Evolutionary conservation across 2,888 invertebrate genomes (phyloP).

Genomic region (Drosophila macrospina): DNA sequence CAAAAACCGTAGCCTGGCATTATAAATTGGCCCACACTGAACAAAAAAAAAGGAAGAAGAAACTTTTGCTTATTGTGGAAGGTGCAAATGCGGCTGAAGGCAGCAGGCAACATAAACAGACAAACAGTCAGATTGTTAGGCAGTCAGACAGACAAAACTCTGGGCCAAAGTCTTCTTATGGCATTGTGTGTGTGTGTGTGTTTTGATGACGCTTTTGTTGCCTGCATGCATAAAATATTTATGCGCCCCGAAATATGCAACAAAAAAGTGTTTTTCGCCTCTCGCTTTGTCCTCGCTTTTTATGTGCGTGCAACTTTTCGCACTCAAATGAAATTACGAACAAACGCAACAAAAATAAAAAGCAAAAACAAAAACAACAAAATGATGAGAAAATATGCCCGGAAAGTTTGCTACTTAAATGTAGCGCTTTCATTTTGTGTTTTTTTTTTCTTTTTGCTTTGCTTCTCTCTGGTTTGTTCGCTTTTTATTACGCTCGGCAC

Average conservation of each 20-base stretch:
- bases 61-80: conserved; percentile 65
- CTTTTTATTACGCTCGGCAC: conserved; percentile 69
- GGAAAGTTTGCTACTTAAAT: conserved; percentile 76
- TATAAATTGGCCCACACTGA: conserved; percentile 61
- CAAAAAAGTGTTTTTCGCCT: conserved; percentile 53
- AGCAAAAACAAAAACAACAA: conserved; percentile 21
- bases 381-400: conserved; percentile 32
- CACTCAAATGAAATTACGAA: conserved; percentile 83
- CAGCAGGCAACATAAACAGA: conserved; percentile 48
- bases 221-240: conserved; percentile 78
- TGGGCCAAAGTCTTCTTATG: conserved; percentile 39
- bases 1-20: conserved; percentile 42
- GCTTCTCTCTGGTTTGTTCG: conserved; percentile 10
- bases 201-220: conserved; percentile 75
- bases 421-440: conserved; percentile 65
- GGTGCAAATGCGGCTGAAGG: conserved; percentile 70
- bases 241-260: conserved; percentile 76
- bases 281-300: conserved; percentile 19
- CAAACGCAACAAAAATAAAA: conserved; percentile 39
- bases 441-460: conserved; percentile 21
- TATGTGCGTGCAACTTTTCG: conserved; percentile 78
- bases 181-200: conserved; percentile 50
- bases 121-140: conserved; percentile 2
- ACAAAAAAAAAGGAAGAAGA: conserved; percentile 5
- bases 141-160: conserved; percentile 20